Base-by-base conservation (phyloP, 1,140 invertebrate species). In the Hyposmocoma kahamanoa region DNA sequence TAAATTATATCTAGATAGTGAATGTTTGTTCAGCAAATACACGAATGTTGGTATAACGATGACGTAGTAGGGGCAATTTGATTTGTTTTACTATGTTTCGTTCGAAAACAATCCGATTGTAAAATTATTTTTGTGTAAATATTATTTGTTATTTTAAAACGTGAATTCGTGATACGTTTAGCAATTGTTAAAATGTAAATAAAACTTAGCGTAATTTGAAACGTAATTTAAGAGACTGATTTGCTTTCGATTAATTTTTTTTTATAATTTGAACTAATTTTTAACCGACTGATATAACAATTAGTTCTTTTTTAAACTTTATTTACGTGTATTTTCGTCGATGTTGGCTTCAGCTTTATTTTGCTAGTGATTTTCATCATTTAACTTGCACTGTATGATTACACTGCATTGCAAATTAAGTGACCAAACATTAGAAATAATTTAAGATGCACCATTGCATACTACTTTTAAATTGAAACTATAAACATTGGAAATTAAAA, bases 161-260 rank as follows among this genome's bases (percentile, higher is more conserved):
- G n/a, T n/a, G n/a, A n/a, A n/a, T n/a, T n/a, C n/a, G n/a, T n/a
- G n/a, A n/a, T n/a, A n/a, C n/a, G n/a, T n/a, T n/a, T n/a, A 36
- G 32, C 13, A 36, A 36, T 17, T 36, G 32, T 41, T 63, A 68
- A 71, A 75, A 52, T 74, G 71, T 80, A 77, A 55, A 80, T 80
- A 83, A 62, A 65, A 59, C 58, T 64, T 75, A 78, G 67, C 68
- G 50, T 79, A 75, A 59, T 62, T 57, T 62, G 36, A 68, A 72
- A 68, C 58, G 46, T 82, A 80, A 77, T 69, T 75, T 81, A 76
- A 82, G 61, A 72, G 80, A 84, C 80, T 84, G 80, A 84, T 80
- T 81, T 76, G 64, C 69, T 77, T 75, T 73, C 56, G 46, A 72
- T 71, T 67, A 64, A 45, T 53, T 70, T 64, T 58, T 55, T 47